Percentiles rank a stretch among this genome's conserved stretches.
phyloP scores from a whole-genome alignment of 2,113 vertebrate genomes.

The Azemiops feae region DNA sequence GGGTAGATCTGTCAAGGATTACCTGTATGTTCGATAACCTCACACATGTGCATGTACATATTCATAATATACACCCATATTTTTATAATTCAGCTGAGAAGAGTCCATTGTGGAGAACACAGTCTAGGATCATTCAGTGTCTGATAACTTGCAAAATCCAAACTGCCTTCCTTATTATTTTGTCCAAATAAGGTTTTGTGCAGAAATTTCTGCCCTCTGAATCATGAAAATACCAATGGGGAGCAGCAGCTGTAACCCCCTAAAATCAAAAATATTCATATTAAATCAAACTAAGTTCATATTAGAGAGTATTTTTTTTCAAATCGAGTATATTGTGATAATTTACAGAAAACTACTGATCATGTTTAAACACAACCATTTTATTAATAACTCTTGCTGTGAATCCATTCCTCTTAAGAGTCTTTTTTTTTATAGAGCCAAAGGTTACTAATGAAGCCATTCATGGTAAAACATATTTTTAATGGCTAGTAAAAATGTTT shows the following conservation, averaged over 20 bases:
- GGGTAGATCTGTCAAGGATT: background rate
- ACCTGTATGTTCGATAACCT: background rate
- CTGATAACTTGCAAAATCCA: background rate
- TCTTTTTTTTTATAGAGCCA: conserved; percentile 65
- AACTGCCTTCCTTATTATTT: background rate
- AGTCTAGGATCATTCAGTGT: background rate
- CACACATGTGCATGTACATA: background rate
- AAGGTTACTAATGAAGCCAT: conserved; percentile 28
- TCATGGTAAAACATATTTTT: background rate
- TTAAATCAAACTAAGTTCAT: background rate
- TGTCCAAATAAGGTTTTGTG: background rate
- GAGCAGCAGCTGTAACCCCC: background rate
- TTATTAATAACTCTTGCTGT: conserved; percentile 69
- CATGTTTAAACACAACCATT: conserved; percentile 58
- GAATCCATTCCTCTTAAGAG: conserved; percentile 75
- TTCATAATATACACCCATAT: background rate
- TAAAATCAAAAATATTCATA: background rate
- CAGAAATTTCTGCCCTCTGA: background rate
- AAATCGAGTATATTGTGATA: conserved; percentile 1
- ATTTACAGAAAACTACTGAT: conserved; percentile 67
- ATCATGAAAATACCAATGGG: background rate
- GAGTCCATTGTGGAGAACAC: background rate
- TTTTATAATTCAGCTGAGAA: background rate
- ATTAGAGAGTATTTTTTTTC: background rate
- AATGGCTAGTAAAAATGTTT: conserved; percentile 36